These are phyloP conservation scores for Rotaria sp. DNA, from an alignment of 2,888 invertebrate species.

Conservation along the genomic window DNA sequence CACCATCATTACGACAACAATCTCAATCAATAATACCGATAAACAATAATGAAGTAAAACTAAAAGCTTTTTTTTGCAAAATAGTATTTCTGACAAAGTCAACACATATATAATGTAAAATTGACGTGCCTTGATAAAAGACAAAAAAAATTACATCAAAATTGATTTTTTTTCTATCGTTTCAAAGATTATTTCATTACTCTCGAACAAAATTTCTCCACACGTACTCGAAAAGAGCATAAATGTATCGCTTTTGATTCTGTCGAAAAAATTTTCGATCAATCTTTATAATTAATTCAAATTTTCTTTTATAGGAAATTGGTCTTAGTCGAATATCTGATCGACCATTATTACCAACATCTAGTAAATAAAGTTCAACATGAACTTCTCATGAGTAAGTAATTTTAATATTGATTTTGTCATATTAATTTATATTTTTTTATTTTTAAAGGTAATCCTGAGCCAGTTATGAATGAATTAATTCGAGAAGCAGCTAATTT, in stretches of 20 bases:
- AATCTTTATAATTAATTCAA: not conserved
- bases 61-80: too few species aligned
- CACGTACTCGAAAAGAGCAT: too few species aligned
- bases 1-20: not conserved
- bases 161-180: too few species aligned
- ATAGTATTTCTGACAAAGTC: too few species aligned
- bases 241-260: too few species aligned
- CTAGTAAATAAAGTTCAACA: constrained; percentile 22
- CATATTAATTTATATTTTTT: not conserved
- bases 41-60: not conserved
- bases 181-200: too few species aligned
- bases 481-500: constrained; percentile 11
- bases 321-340: not conserved
- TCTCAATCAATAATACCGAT: not conserved
- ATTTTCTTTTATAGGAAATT: not conserved
- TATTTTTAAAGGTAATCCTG: not conserved
- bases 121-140: too few species aligned
- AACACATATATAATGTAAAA: too few species aligned
- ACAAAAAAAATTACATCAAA: not conserved
- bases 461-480: not conserved
- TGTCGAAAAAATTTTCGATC: too few species aligned
- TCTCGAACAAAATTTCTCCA: too few species aligned
- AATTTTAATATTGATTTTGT: too few species aligned
- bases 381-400: not conserved
- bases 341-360: constrained; percentile 10